A percentile compares a stretch with the other conserved stretches of the same genome.
Conservation (phyloP, 1,140 invertebrate genomes). For the Drosophila micromelanica region DNA sequence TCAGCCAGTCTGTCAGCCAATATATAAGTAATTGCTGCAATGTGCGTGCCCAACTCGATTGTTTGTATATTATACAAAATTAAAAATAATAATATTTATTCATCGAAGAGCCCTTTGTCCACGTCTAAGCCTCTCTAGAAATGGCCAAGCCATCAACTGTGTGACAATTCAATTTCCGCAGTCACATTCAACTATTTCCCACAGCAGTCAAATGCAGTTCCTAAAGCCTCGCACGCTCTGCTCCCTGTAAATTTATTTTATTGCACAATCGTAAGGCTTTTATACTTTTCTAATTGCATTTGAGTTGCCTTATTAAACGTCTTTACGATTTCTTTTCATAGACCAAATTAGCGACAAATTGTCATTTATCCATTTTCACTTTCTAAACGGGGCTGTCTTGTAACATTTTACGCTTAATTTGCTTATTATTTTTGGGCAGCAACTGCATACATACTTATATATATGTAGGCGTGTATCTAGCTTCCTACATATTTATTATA, state of each 20-base stretch:
- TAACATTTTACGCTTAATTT: slow-evolving; percentile 29
- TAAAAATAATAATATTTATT: slow-evolving; percentile 10
- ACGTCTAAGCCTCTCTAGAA: slow-evolving; percentile 24
- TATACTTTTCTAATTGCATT: slow-evolving; percentile 27
- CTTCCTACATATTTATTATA: slow-evolving; percentile 33
- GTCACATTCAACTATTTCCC: slow-evolving; percentile 27
- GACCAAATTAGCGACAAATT: slow-evolving; percentile 30
- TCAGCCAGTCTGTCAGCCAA: slow-evolving; percentile 43
- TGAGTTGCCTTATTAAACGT: slow-evolving; percentile 8
- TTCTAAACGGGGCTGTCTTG: slow-evolving; percentile 12
- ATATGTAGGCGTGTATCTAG: slow-evolving; percentile 37
- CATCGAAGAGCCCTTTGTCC: slow-evolving; percentile 26
- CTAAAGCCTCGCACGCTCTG: background rate
- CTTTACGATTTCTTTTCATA: slow-evolving; percentile 1
- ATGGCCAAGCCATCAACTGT: slow-evolving; percentile 24
- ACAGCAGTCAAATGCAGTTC: slow-evolving; percentile 7
- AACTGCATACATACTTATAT: slow-evolving; percentile 18
- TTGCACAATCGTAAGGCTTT: slow-evolving; percentile 34
- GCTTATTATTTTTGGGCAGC: slow-evolving; percentile 38
- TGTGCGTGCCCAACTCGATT: slow-evolving; percentile 60
- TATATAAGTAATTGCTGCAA: slow-evolving; percentile 65
- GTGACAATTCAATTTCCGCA: slow-evolving; percentile 51
- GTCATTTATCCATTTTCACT: slow-evolving; percentile 37
- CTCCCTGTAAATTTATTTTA: slow-evolving; percentile 5
- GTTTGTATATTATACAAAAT: slow-evolving; percentile 64